Percentiles rank a stretch among this genome's conserved stretches.
phyloP scores from a whole-genome alignment of 1,140 invertebrate genomes.

The Diplogasteroides magnus region DNA sequence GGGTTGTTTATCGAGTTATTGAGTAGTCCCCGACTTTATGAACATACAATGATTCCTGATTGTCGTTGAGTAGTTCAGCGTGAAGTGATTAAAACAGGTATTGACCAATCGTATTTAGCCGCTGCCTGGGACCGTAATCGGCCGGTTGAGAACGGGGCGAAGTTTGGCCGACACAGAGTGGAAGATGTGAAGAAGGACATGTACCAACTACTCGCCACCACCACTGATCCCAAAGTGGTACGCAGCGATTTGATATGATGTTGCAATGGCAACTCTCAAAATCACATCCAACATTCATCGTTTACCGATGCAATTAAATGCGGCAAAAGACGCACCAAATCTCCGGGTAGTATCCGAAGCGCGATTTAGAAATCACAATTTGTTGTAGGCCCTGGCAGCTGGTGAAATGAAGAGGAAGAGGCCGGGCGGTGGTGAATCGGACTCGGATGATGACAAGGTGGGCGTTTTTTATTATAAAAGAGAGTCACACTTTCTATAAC shows the following conservation, averaged over 20 bases:
- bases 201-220: conserved; percentile 50
- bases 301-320: too few relatives aligned
- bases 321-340: conserved; percentile 99
- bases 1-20: too few relatives aligned
- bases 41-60: conserved; percentile 16
- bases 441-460: conserved; percentile 34
- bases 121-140: conserved; percentile 36
- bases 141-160: conserved; percentile 33
- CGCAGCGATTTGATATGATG: too few relatives aligned
- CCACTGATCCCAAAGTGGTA: conserved; percentile 48
- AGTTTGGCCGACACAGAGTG: conserved; percentile 41
- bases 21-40: too few relatives aligned
- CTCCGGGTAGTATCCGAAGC: conserved; percentile 92
- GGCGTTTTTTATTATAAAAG: too few relatives aligned
- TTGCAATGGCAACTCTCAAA: too few relatives aligned
- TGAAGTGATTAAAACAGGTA: conserved; percentile 36
- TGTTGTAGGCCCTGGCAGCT: conserved; percentile 33
- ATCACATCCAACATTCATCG: too few relatives aligned
- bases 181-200: conserved; percentile 52
- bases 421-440: conserved; percentile 30
- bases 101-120: too few relatives aligned
- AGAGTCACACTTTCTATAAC: too few relatives aligned
- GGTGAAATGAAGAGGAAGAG: conserved; percentile 26
- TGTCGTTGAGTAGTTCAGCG: not conserved
- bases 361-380: too few relatives aligned